These are phyloP conservation scores for Origma solitaria DNA, from an alignment of 2,113 vertebrate genomes.

Conservation along the genomic window DNA sequence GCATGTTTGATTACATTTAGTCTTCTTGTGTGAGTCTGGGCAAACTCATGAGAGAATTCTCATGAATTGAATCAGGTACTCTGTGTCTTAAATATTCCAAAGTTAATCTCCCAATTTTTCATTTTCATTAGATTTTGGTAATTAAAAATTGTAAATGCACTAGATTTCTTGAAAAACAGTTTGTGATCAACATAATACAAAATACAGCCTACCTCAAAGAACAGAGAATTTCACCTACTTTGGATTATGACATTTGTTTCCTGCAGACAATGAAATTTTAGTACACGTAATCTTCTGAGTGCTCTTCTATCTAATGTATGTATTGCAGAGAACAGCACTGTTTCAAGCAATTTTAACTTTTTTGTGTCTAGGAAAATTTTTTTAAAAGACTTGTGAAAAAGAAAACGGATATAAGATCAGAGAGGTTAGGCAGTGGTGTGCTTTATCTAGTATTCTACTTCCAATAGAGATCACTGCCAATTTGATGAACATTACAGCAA, in stretches of 20 bases:
- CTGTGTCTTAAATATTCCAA: background rate
- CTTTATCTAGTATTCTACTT: background rate
- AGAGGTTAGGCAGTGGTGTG: background rate
- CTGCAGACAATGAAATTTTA: background rate
- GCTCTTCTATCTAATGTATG: rapidly evolving
- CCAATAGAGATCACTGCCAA: background rate
- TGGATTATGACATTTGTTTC: background rate
- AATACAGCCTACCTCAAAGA: background rate
- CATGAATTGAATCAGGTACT: background rate
- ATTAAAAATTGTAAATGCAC: background rate
- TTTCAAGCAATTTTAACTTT: background rate
- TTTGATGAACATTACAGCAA: background rate
- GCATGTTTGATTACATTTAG: background rate
- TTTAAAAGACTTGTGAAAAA: background rate
- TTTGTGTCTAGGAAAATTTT: background rate
- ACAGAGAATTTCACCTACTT: background rate
- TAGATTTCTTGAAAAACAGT: background rate
- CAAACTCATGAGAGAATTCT: background rate
- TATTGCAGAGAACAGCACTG: background rate
- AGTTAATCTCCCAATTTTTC: background rate
- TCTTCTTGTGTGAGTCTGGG: background rate
- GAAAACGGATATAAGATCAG: background rate
- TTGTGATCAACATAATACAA: background rate
- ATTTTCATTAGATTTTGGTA: background rate
- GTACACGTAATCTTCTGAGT: background rate